Percentiles rank a stretch among this genome's conserved stretches.
phyloP scores from a whole-genome alignment of 2,113 vertebrate genomes.

The Sceloporus undulatus region DNA sequence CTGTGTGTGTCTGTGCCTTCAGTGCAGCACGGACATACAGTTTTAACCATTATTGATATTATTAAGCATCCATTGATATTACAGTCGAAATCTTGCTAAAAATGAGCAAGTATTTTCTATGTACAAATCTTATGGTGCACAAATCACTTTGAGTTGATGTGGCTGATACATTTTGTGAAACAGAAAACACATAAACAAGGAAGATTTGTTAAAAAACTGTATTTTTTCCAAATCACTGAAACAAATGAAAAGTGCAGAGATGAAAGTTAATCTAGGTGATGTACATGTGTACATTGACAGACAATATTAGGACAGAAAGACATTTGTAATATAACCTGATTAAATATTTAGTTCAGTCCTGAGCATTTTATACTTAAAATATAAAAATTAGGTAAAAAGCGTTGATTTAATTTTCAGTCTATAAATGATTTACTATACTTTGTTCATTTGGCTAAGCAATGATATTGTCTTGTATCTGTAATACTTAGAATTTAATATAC shows the following conservation, averaged over 20 bases:
- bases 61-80: slow-evolving; percentile 30
- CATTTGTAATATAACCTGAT: slow-evolving; percentile 83
- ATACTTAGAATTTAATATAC: slow-evolving; percentile 73
- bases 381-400: slow-evolving; percentile 70
- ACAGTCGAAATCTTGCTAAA: slow-evolving; percentile 7
- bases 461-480: slow-evolving; percentile 71
- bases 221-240: slow-evolving; percentile 76
- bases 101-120: slow-evolving; percentile 1
- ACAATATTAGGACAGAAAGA: slow-evolving; percentile 81
- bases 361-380: slow-evolving; percentile 82
- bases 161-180: slow-evolving; percentile 48
- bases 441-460: slow-evolving; percentile 77
- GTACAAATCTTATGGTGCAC: slow-evolving; percentile 21
- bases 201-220: slow-evolving; percentile 77
- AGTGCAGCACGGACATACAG: background rate
- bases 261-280: slow-evolving; percentile 77
- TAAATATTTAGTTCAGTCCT: slow-evolving; percentile 87
- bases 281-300: slow-evolving; percentile 77
- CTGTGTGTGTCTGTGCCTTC: fast-evolving
- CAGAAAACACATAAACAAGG: slow-evolving; percentile 59
- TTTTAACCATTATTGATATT: background rate
- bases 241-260: slow-evolving; percentile 82
- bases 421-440: slow-evolving; percentile 69
- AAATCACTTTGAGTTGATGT: background rate
- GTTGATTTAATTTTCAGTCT: slow-evolving; percentile 75